Conservation (phyloP, 2,888 invertebrate species). For the Leptinotarsa haldemani region DNA sequence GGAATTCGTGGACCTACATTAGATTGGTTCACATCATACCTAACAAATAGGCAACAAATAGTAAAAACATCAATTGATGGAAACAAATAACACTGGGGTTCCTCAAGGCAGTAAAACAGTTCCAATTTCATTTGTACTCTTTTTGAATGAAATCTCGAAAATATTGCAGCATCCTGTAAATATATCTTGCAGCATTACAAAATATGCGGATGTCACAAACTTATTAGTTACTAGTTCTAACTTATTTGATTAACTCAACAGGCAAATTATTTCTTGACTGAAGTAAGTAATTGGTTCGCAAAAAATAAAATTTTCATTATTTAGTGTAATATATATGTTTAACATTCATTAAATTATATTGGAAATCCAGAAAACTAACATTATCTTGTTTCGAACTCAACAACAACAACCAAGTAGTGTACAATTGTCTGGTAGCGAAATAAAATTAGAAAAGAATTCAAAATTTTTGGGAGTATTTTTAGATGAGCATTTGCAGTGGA, state of each 20-base stretch:
- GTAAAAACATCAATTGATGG: background rate
- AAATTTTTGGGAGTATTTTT: no score
- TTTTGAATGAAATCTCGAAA: constrained; percentile 24
- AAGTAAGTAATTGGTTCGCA: constrained; percentile 9
- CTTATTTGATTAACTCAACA: background rate
- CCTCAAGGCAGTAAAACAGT: constrained; percentile 5
- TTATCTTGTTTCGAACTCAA: constrained; percentile 24
- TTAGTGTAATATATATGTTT: no score
- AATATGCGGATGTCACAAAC: constrained; percentile 23
- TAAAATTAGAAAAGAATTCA: no score
- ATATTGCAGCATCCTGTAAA: constrained; percentile 13
- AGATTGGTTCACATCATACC: no score
- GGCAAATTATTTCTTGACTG: constrained; percentile 4
- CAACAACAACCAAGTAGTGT: no score
- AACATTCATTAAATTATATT: no score
- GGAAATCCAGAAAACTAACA: constrained; percentile 21
- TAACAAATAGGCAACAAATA: no score
- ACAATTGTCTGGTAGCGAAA: no score
- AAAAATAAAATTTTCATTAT: constrained; percentile 11
- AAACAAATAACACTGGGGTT: constrained; percentile 7
- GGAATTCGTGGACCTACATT: no score
- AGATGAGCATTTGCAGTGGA: no score
- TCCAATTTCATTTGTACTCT: constrained; percentile 19
- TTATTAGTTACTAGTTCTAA: constrained; percentile 6
- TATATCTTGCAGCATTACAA: constrained; percentile 14